A percentile compares a stretch with the other conserved stretches of the same genome.
Evolutionary conservation across 2,797 vertebrate genomes (phyloP).

Genomic region (Phoeniculus purpureus): DNA sequence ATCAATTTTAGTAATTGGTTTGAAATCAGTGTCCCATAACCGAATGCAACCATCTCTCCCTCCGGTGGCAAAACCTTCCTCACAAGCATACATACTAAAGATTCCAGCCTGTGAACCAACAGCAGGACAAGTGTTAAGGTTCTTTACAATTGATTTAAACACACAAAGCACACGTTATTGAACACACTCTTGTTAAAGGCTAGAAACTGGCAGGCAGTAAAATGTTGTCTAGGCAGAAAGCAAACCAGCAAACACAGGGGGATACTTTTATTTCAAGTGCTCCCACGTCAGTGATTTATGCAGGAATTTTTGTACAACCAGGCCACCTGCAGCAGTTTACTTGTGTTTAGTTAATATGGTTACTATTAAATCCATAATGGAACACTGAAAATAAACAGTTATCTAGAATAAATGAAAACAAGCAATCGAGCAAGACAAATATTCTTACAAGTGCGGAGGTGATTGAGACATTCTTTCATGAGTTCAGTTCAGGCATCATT

Average conservation of each 20-base stretch:
- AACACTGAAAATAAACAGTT: slow-evolving; percentile 23
- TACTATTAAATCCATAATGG: background rate
- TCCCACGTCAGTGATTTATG: background rate
- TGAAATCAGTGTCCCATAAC: slow-evolving; percentile 94
- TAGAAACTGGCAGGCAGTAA: slow-evolving; percentile 31
- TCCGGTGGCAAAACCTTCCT: slow-evolving; percentile 97
- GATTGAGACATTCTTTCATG: slow-evolving; percentile 15
- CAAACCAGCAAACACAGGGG: slow-evolving; percentile 16
- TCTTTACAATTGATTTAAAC: background rate
- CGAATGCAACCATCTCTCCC: slow-evolving; percentile 94
- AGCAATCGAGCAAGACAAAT: background rate
- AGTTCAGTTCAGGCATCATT: slow-evolving; percentile 1
- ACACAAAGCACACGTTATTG: background rate
- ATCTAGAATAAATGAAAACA: background rate
- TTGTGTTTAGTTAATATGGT: background rate
- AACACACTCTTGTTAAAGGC: background rate
- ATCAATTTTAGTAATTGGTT: slow-evolving; percentile 98
- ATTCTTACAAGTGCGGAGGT: slow-evolving; percentile 3
- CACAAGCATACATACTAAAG: slow-evolving; percentile 95
- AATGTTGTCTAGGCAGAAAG: background rate
- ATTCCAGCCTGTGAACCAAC: slow-evolving; percentile 88
- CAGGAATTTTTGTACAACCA: background rate
- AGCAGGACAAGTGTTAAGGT: slow-evolving; percentile 7
- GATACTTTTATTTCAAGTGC: slow-evolving; percentile 41
- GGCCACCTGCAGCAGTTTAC: background rate